Conservation (phyloP, 2,888 invertebrate genomes). For the Caenorhabditis becei region DNA sequence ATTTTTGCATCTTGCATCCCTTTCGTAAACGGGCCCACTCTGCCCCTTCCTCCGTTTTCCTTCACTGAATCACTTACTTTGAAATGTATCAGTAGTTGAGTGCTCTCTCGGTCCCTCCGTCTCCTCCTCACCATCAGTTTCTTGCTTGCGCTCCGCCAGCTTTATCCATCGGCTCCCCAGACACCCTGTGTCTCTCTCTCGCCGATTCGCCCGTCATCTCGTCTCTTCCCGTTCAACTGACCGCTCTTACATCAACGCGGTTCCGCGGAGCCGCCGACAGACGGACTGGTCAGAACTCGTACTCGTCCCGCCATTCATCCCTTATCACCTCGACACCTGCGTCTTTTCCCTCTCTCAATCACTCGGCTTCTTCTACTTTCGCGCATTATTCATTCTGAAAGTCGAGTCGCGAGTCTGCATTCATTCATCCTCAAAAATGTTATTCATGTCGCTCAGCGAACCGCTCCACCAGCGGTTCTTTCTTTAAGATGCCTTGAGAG, state of each 20-base stretch:
- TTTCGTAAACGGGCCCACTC: not conserved
- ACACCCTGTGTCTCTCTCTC: slow-evolving; percentile 27
- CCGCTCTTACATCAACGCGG: slow-evolving; percentile 33
- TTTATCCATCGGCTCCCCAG: slow-evolving; percentile 48
- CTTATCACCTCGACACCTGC: slow-evolving; percentile 26
- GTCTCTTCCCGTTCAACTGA: slow-evolving; percentile 21
- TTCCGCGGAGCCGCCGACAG: slow-evolving; percentile 4
- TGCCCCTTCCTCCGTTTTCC: slow-evolving; percentile 3
- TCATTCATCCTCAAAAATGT: slow-evolving; percentile 13
- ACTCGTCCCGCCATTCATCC: slow-evolving; percentile 2
- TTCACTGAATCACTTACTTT: slow-evolving; percentile 55
- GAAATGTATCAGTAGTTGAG: slow-evolving; percentile 57
- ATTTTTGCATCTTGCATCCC: not conserved
- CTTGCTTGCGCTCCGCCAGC: not conserved
- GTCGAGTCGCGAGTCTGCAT: not conserved
- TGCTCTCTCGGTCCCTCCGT: slow-evolving; percentile 22
- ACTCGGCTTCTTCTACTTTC: slow-evolving; percentile 5
- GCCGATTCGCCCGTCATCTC: slow-evolving; percentile 8
- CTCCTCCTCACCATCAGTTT: slow-evolving; percentile 20
- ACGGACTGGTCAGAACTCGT: slow-evolving; percentile 31
- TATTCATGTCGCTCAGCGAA: not conserved
- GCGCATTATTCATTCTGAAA: slow-evolving; percentile 25
- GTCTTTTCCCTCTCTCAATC: not conserved
- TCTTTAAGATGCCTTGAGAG: not conserved
- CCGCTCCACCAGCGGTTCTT: not conserved